Conservation (phyloP, 2,113 vertebrate species). For the Chaenogobius annularis region DNA sequence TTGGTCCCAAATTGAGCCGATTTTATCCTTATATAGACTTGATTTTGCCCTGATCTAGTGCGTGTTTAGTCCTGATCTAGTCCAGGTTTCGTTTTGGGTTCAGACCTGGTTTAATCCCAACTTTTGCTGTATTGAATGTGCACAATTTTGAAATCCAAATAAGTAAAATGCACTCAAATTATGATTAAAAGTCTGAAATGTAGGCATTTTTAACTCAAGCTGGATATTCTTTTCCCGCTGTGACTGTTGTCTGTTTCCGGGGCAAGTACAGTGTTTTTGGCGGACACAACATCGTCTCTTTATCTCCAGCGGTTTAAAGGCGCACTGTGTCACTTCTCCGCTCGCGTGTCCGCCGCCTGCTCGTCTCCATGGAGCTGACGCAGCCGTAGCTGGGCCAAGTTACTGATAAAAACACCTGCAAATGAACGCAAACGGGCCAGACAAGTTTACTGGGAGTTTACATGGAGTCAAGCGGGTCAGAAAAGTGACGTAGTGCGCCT, state of each 20-base stretch:
- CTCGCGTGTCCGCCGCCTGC: not conserved
- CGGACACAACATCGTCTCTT: conserved; percentile 35
- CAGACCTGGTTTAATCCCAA: no score
- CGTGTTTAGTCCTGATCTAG: no score
- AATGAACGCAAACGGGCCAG: not conserved
- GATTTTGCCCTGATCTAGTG: no score
- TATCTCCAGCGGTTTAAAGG: conserved; percentile 33
- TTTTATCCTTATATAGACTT: no score
- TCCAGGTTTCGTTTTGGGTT: no score
- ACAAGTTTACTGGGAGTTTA: not conserved
- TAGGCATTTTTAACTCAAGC: no score
- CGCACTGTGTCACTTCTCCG: not conserved
- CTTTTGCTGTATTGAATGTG: no score
- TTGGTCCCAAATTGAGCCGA: no score
- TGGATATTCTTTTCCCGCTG: not conserved
- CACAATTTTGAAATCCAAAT: no score
- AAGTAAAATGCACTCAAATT: no score
- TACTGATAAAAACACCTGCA: not conserved
- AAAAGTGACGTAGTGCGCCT: not conserved
- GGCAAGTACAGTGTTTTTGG: conserved; percentile 12
- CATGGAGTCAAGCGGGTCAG: not conserved
- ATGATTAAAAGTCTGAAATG: no score
- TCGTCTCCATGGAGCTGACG: not conserved
- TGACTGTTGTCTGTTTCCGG: conserved; percentile 20
- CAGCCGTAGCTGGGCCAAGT: not conserved